Percentiles rank a stretch among this genome's conserved stretches.
Conservation (phyloP, 2,113 vertebrate species). For the Thunnus thynnus region DNA sequence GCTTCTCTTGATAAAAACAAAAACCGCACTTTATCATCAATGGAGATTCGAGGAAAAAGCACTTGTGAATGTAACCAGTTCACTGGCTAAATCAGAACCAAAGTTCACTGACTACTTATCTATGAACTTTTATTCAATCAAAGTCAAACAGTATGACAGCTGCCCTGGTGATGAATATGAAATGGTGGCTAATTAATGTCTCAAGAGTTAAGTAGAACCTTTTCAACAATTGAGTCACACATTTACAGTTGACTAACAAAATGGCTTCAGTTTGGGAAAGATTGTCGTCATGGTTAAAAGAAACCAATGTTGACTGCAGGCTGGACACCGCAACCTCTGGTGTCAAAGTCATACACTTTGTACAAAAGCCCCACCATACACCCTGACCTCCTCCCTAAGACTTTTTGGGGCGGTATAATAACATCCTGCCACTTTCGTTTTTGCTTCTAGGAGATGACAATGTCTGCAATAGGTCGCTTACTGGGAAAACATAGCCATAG, state of each 20-base stretch:
- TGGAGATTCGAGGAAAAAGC: neutral
- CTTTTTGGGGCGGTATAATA: neutral
- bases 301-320: constrained; percentile 28
- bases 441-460: neutral
- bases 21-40: neutral
- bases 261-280: neutral
- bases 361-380: neutral
- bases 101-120: no score
- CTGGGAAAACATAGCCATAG: neutral
- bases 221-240: no score
- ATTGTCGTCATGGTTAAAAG: neutral
- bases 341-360: constrained; percentile 22
- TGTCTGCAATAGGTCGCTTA: neutral
- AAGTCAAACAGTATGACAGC: neutral
- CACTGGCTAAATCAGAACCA: neutral
- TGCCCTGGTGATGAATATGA: neutral
- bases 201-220: no score
- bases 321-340: neutral
- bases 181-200: neutral
- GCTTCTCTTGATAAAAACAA: no score
- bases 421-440: neutral
- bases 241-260: no score
- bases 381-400: neutral
- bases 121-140: no score
- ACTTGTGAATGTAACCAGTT: neutral